Conservation (phyloP, 2,888 invertebrate species). For the Chrysina gloriosa region DNA sequence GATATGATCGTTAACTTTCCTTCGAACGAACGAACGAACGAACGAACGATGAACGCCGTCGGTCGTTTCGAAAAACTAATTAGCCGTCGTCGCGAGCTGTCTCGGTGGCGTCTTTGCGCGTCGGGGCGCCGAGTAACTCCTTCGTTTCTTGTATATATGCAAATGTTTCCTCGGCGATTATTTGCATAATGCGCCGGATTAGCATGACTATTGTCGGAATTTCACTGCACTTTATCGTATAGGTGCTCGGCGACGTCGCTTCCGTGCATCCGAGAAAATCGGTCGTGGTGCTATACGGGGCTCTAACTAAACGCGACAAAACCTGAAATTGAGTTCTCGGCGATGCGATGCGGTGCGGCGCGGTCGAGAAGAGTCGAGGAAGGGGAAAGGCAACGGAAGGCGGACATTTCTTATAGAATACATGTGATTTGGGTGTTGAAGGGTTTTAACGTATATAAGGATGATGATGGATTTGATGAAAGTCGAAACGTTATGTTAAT, state of each 20-base stretch:
- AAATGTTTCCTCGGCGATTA: constrained; percentile 32
- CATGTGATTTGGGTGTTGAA: too few relatives aligned
- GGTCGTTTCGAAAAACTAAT: constrained; percentile 4
- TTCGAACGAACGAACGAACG: too few relatives aligned
- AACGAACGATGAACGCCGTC: too few relatives aligned
- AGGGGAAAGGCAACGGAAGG: too few relatives aligned
- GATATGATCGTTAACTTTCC: too few relatives aligned
- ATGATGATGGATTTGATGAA: too few relatives aligned
- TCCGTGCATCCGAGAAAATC: not conserved
- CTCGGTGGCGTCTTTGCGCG: constrained; percentile 5
- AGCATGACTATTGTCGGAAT: constrained; percentile 26
- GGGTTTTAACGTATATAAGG: too few relatives aligned
- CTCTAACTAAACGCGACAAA: not conserved
- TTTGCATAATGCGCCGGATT: constrained; percentile 17
- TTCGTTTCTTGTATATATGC: constrained; percentile 31
- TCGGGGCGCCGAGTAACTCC: constrained; percentile 8
- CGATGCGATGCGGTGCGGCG: too few relatives aligned
- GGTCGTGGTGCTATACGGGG: not conserved
- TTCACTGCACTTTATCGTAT: constrained; percentile 23
- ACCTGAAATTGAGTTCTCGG: constrained; percentile 13
- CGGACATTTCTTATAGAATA: too few relatives aligned
- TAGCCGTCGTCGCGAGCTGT: not conserved
- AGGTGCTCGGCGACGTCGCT: not conserved
- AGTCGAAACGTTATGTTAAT: too few relatives aligned
- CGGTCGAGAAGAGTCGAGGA: too few relatives aligned